phyloP scores from a whole-genome alignment of 2,888 invertebrate genomes.

The Meiosimyza platycephala region DNA sequence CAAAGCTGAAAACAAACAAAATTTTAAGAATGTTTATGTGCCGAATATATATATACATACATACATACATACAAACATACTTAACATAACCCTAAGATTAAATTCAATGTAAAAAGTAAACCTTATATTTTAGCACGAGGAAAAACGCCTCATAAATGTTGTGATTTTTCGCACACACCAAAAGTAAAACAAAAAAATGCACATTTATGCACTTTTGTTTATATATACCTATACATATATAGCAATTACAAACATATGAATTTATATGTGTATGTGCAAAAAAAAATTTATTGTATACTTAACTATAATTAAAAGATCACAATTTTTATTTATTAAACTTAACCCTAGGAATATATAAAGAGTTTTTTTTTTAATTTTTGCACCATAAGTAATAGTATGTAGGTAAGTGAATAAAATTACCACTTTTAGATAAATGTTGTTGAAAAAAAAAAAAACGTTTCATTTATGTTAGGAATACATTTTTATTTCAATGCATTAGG shows the following conservation, averaged over 20 bases:
- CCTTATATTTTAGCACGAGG: constrained; percentile 31
- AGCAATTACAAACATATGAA: neutral
- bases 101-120: constrained; percentile 4
- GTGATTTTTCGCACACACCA: constrained; percentile 19
- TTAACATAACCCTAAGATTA: neutral
- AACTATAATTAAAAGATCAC: constrained; percentile 6
- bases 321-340: constrained; percentile 10
- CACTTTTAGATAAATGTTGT: too few relatives aligned
- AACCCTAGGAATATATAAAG: neutral
- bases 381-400: neutral
- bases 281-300: neutral
- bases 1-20: too few relatives aligned
- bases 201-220: constrained; percentile 17
- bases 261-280: constrained; percentile 3
- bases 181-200: neutral
- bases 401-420: too few relatives aligned
- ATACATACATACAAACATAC: neutral
- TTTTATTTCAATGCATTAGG: too few relatives aligned
- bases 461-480: too few relatives aligned
- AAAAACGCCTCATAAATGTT: constrained; percentile 26
- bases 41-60: constrained; percentile 7
- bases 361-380: neutral
- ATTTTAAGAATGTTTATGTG: constrained; percentile 3
- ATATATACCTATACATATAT: constrained; percentile 1
- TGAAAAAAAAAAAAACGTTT: too few relatives aligned